Evolutionary conservation across 1,140 invertebrate genomes (phyloP).

Genomic region (Lutraria rhynchaena): DNA sequence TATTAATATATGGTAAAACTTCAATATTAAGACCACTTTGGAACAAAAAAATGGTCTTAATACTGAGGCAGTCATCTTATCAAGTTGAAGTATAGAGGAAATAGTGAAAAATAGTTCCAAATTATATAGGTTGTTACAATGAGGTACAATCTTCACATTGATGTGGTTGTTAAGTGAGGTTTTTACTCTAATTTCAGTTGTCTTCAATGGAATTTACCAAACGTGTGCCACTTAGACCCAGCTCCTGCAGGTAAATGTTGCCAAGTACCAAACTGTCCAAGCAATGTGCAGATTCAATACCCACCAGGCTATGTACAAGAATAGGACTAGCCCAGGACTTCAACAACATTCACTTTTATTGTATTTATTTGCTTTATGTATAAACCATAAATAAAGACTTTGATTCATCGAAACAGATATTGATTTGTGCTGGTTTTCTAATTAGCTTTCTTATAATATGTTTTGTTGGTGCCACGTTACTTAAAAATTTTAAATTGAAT

Average conservation of each 20-base stretch:
- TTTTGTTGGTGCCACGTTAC: no score
- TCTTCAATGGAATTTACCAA: slow-evolving; percentile 50
- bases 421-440: background rate
- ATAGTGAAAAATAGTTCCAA: no score
- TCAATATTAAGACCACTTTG: no score
- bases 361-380: background rate
- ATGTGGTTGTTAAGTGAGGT: no score
- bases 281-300: slow-evolving; percentile 31
- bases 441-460: no score
- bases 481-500: no score
- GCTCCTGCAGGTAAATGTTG: slow-evolving; percentile 53
- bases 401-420: background rate
- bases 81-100: no score
- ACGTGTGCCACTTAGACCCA: slow-evolving; percentile 33
- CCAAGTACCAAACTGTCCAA: slow-evolving; percentile 36
- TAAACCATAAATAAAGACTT: background rate
- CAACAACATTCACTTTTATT: background rate
- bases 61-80: no score
- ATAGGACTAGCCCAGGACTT: background rate
- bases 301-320: slow-evolving; percentile 42
- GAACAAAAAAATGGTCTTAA: no score
- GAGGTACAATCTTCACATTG: no score
- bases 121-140: no score
- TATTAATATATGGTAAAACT: no score
- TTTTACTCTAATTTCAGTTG: slow-evolving; percentile 42